Base-by-base conservation (phyloP, 2,797 vertebrate species). In the Fistularia commersonii region DNA sequence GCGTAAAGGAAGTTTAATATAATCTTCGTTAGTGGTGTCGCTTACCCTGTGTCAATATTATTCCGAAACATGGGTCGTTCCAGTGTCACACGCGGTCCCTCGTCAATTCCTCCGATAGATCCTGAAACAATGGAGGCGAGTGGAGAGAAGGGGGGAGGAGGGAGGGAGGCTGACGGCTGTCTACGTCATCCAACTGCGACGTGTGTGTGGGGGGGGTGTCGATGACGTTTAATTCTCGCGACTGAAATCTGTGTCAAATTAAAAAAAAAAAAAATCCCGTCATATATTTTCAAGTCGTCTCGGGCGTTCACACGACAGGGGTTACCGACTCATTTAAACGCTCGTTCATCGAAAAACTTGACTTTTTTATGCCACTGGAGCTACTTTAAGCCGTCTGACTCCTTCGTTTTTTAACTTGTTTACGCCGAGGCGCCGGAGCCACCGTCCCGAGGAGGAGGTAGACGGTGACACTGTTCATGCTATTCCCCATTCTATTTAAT, bases 161-260 rank as follows among this genome's bases (percentile, higher is more conserved):
- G 56, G 45, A 59, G 54, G 57, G 48, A 50, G 12, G 36, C 1
- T 32, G 8, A 8, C 6, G 46, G 50, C 15, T 34, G 3, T 23
- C 23, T 23, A 23, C 1, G 7, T 76, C 85, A 83, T 79, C 64
- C 57, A 11, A 1, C 7, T 1, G 74, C 70, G 75, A 66, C 14
- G 9, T 38, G 12, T 8, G n/a, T n/a, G 12, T 9, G 7, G 11
- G 41, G 11, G 6, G 11, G n/a, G 3, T 0, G 8, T 3, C 23
- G 43, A 11, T 77, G 70, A 83, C 80, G 81, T 42, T 0, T 11
- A 23, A 13, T 51, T 9, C 0, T 7, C 1, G 73, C 79, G 84
- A 8, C 83, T 34, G 31, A 32, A 47, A 31, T 72, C 55, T 48
- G 67, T 87, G 76, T 83, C 81, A 83, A 87, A 87, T 82, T 85